phyloP scores from a whole-genome alignment of 2,888 invertebrate species.

The Balanococcus diminutus region DNA sequence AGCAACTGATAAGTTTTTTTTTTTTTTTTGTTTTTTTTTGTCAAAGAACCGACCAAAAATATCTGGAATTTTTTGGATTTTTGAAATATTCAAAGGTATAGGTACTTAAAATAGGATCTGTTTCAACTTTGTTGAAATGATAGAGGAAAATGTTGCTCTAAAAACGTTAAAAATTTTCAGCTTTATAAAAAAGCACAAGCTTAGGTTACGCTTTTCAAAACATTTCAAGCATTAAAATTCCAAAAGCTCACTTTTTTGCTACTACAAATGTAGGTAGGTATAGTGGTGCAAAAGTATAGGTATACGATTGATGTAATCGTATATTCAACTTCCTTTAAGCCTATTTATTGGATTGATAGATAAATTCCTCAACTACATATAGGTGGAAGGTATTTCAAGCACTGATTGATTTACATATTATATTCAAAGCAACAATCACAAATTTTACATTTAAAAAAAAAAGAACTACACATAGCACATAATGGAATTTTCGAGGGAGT shows the following conservation, averaged over 20 bases:
- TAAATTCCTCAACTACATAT: neutral
- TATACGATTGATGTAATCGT: too few species aligned
- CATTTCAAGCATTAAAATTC: slow-evolving; percentile 5
- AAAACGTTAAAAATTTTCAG: neutral
- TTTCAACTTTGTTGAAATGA: neutral
- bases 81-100: neutral
- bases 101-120: neutral
- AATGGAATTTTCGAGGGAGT: neutral
- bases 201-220: neutral
- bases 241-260: neutral
- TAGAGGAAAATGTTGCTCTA: neutral
- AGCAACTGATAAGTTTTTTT: too few species aligned
- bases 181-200: neutral
- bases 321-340: neutral
- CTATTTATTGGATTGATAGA: neutral
- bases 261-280: neutral
- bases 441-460: neutral
- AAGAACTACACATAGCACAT: neutral
- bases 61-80: neutral
- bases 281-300: neutral
- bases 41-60: too few species aligned
- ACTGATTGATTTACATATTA: neutral
- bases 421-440: neutral
- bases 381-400: neutral
- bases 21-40: too few species aligned